A percentile compares a stretch with the other conserved stretches of the same genome.
Conservation (phyloP, 2,888 invertebrate genomes). For the Oscheius myriophilus region DNA sequence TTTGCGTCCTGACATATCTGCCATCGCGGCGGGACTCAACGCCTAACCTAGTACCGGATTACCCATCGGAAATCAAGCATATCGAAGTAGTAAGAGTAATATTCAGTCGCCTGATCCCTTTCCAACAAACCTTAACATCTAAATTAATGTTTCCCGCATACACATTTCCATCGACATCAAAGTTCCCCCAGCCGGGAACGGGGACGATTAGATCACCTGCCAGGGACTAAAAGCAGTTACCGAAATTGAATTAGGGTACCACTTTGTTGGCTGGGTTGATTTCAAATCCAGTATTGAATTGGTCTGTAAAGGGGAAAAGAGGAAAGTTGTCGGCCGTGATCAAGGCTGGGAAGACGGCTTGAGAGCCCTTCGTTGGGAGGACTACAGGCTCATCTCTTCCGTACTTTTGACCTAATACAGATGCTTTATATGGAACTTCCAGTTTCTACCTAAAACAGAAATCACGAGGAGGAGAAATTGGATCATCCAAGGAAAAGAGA, state of each 20-base stretch:
- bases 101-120: background rate
- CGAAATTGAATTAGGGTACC: constrained; percentile 37
- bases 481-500: no score
- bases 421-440: background rate
- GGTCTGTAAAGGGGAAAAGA: constrained; percentile 65
- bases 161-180: constrained; percentile 62
- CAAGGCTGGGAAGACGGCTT: constrained; percentile 60
- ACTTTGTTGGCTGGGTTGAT: constrained; percentile 65
- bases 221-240: constrained; percentile 45
- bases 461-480: no score
- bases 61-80: no score
- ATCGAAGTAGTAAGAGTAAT: background rate
- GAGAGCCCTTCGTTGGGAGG: constrained; percentile 56
- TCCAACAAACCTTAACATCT: constrained; percentile 40
- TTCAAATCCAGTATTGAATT: constrained; percentile 64
- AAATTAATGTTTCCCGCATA: constrained; percentile 58
- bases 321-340: constrained; percentile 66
- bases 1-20: no score
- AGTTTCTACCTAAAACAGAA: no score
- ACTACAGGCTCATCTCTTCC: constrained; percentile 62
- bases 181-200: constrained; percentile 66
- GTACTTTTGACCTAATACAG: constrained; percentile 45
- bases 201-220: constrained; percentile 65
- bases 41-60: no score
- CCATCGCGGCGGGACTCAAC: no score